These are phyloP conservation scores for Biston betularia DNA, from an alignment of 2,888 invertebrate genomes.

Conservation along the genomic window DNA sequence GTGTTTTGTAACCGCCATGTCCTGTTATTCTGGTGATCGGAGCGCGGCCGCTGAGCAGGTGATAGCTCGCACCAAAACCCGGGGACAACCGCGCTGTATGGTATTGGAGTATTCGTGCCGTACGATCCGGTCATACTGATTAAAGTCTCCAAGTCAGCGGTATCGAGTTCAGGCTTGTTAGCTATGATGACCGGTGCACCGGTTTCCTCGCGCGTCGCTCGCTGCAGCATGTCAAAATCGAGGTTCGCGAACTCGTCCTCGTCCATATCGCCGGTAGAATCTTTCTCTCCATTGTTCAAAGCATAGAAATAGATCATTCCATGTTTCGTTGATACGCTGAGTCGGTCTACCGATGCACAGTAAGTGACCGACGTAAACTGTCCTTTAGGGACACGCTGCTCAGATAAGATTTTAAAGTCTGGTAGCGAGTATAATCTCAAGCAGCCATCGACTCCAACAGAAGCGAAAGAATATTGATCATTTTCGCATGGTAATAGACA, in stretches of 20 bases:
- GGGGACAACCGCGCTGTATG: conserved; percentile 95
- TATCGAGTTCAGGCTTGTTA: conserved; percentile 85
- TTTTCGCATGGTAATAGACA: conserved; percentile 87
- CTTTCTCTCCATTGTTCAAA: conserved; percentile 90
- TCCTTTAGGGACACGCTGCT: conserved; percentile 88
- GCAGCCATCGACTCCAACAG: conserved; percentile 91
- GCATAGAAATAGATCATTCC: conserved; percentile 94
- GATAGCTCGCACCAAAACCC: conserved; percentile 97
- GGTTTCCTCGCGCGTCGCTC: conserved; percentile 71
- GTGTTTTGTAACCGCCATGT: conserved; percentile 96
- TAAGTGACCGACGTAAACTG: conserved; percentile 94
- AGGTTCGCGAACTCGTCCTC: conserved; percentile 87
- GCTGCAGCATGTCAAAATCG: conserved; percentile 77
- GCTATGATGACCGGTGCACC: conserved; percentile 81
- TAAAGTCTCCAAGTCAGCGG: conserved; percentile 88
- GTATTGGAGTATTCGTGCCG: conserved; percentile 81
- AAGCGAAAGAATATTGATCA: conserved; percentile 88
- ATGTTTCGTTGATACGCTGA: conserved; percentile 93
- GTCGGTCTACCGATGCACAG: conserved; percentile 94
- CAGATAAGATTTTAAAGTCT: conserved; percentile 89
- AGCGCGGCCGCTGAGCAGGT: conserved; percentile 95
- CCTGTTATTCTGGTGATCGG: conserved; percentile 95
- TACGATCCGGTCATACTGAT: conserved; percentile 93
- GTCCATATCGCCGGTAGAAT: conserved; percentile 90
- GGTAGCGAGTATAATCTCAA: conserved; percentile 90